Evolutionary conservation across 2,797 vertebrate genomes (phyloP).

Genomic region (Smutsia temminckii): DNA sequence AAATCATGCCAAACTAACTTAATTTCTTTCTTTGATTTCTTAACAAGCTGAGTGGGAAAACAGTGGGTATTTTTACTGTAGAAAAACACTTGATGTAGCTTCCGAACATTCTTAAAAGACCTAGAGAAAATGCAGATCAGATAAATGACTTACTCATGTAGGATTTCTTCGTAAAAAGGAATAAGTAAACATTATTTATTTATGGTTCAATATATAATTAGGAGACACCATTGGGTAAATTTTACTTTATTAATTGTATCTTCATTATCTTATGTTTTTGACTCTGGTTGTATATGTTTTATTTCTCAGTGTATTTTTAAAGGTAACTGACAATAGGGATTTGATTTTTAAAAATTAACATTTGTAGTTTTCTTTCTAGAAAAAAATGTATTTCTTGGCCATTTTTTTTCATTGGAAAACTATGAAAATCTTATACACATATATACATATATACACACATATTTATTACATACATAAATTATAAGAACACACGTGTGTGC

Average conservation of each 20-base stretch:
- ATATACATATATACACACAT: background rate
- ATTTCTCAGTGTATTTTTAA: background rate
- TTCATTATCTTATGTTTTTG: background rate
- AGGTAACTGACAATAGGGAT: background rate
- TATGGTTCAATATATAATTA: background rate
- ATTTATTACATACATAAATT: background rate
- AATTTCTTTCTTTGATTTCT: slow-evolving; percentile 78
- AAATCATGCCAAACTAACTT: slow-evolving; percentile 75
- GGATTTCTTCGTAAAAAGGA: background rate
- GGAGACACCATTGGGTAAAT: background rate
- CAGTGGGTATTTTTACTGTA: slow-evolving; percentile 71
- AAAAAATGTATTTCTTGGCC: background rate
- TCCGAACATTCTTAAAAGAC: slow-evolving; percentile 34
- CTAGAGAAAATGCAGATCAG: slow-evolving; percentile 49
- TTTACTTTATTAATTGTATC: background rate
- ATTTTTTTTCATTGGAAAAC: slow-evolving; percentile 6
- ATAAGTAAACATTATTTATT: background rate
- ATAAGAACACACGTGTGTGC: background rate
- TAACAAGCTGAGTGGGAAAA: slow-evolving; percentile 68
- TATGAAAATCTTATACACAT: background rate
- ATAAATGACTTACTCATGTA: background rate
- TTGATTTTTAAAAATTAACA: background rate
- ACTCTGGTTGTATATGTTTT: background rate
- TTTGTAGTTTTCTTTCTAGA: background rate
- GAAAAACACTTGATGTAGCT: slow-evolving; percentile 41